Base-by-base conservation (phyloP, 2,113 vertebrate species). In the Ariopsis seemanni region DNA sequence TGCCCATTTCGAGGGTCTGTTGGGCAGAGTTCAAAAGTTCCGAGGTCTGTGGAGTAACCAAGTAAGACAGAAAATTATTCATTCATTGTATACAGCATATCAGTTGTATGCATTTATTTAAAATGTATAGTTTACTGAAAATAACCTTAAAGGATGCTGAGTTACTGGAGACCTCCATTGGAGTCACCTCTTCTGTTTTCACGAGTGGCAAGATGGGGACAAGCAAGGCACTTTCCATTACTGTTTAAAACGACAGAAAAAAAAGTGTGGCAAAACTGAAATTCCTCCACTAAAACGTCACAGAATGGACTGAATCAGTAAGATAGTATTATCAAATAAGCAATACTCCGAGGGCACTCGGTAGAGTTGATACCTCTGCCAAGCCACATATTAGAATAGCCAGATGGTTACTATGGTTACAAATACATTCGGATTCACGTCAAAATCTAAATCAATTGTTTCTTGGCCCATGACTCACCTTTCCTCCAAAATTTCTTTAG, bases 121-220 rank as follows among this genome's bases (percentile, higher is more conserved):
- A 53, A 79, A 17, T 27, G 14, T 5, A 20, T 58, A 20, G 20
- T 62, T 58, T 58, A 79, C 2, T 69, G 22, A 63, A 84, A 48
- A 7, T 53, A 85, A 96, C 86, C 12, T 93, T 89, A 74, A 96
- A 94, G 57, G 95, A 92, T 88, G 95, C 93, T 52, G 97, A 95
- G 90, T 97, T 97, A 90, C 95, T 96, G 86, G 96, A 96, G 88
- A 99, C 96, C 93, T 99, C 98, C 98, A 99, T 99, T 48, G 97
- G 97, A 92, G 97, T 97, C 90, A 96, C 95, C 71, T 98, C 97
- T 94, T 99, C 97, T 86, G 94, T 97, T 93, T 99, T 99, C 89
- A 99, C 96, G 93, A 96, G 95, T 83, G 95, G 94, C 92, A 97
- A 95, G 84, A 97, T 94, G 0, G 97, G 95, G 91, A 97, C 95